These are phyloP conservation scores for Pomatorhinus ruficollis DNA, from an alignment of 2,113 vertebrate genomes.

Conservation along the genomic window DNA sequence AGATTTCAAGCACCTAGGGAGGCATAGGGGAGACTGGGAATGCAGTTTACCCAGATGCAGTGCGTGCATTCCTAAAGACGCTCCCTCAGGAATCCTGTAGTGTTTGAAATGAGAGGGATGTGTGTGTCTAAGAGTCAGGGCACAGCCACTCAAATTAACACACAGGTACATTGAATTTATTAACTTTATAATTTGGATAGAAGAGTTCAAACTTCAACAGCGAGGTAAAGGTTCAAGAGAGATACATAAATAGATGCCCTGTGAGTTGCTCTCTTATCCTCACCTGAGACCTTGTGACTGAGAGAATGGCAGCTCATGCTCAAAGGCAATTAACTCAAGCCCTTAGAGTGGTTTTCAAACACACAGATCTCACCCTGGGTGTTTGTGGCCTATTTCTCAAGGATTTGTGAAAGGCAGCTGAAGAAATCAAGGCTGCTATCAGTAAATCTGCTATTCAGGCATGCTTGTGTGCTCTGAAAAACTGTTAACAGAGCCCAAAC, in stretches of 20 bases:
- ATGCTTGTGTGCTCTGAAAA: neutral
- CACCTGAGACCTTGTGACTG: neutral
- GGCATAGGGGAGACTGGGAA: neutral
- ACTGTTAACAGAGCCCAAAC: neutral
- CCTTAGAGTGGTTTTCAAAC: neutral
- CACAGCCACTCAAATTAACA: neutral
- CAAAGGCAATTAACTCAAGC: neutral
- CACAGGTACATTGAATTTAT: fast-evolving
- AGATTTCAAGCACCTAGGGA: neutral
- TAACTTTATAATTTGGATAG: neutral
- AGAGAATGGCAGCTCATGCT: neutral
- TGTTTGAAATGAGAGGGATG: neutral
- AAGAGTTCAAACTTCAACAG: neutral
- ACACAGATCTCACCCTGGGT: neutral
- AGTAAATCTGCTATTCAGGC: neutral
- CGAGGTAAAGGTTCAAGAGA: neutral
- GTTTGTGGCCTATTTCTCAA: neutral
- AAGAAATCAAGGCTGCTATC: neutral
- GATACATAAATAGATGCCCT: neutral
- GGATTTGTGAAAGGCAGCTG: neutral
- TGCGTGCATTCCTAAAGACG: neutral
- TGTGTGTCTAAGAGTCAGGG: neutral
- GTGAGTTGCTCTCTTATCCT: neutral
- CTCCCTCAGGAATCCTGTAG: neutral
- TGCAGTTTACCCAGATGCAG: neutral